Base-by-base conservation (phyloP, 2,888 invertebrate genomes). In the Drosophila eohydei region DNA sequence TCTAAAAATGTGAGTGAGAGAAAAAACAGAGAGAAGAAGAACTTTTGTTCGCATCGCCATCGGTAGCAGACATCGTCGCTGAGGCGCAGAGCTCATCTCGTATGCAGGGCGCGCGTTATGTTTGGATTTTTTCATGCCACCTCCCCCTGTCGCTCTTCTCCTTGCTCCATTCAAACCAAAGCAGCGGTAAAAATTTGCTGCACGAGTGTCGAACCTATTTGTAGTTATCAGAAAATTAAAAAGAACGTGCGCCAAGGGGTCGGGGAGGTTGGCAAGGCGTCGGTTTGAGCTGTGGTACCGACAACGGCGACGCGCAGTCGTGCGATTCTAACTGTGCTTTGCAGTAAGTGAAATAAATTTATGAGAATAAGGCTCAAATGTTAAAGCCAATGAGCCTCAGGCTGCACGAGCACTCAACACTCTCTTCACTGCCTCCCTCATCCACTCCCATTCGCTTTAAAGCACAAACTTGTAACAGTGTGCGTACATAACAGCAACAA, bases 211-310 rank as follows among this genome's bases (percentile, higher is more conserved):
- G 87, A 85, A 89, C 89, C 88, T 85, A 85, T 85, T 89, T 85
- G 89, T 85, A 89, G 89, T 83, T 85, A 89, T 85, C 89, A 89
- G 89, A 86, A 88, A 88, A 84, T 84, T 88, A 88, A 85, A 85
- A 85, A 83, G 81, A 85, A 89, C 81, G 81, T 78, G 79, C 58
- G 72, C 61, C 46, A 30, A 56, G 51, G 48, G 52, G 58, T 12
- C 32, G 48, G 21, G 11, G 51, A 2, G 4, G 36, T 21, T 21
- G 14, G 48, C 30, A n/a, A 1, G 9, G 28, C 4, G 26, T 8
- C 12, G 9, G 4, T 16, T 30, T 3, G 14, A 11, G 38, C 11
- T 26, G 7, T 21, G 43, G 46, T 44, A 43, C 30, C 26, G 51
- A 21, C 50, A 30, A 32, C 21, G 46, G 61, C 57, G 65, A 44